phyloP scores from a whole-genome alignment of 2,113 vertebrate species.

The Prunella himalayana region DNA sequence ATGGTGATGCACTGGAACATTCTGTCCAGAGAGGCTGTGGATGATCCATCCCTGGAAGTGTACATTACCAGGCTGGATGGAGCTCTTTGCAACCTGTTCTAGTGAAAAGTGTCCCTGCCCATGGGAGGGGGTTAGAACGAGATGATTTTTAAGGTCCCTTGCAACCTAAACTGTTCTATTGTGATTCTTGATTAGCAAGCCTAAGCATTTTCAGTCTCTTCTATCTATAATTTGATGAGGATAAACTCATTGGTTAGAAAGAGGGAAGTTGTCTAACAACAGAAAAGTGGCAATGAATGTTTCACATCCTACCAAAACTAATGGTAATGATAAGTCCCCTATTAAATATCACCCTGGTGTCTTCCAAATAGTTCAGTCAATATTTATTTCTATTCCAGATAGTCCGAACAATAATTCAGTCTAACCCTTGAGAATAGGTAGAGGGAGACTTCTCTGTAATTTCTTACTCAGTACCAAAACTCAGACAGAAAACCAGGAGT shows the following conservation, averaged over 20 bases:
- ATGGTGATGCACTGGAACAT: not conserved
- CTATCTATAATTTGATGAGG: not conserved
- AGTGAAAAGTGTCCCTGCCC: not conserved
- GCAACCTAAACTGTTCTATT: not conserved
- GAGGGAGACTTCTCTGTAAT: not conserved
- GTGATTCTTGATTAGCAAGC: not conserved
- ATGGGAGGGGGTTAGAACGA: not conserved
- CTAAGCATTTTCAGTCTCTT: not conserved
- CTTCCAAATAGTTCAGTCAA: not conserved
- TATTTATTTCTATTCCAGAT: not conserved
- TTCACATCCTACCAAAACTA: not conserved
- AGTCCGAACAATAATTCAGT: not conserved
- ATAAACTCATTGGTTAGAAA: not conserved
- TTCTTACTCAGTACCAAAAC: not conserved
- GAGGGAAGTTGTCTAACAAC: not conserved
- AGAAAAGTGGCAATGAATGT: not conserved
- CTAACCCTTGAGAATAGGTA: not conserved
- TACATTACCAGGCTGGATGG: not conserved
- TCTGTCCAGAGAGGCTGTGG: not conserved
- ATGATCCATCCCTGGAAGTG: not conserved
- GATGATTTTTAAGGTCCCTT: not conserved
- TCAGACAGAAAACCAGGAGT: not conserved
- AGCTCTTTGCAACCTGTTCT: not conserved
- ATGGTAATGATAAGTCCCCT: not conserved
- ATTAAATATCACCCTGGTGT: not conserved